phyloP scores from a whole-genome alignment of 1,140 invertebrate species.

The Calliphora vicina region DNA sequence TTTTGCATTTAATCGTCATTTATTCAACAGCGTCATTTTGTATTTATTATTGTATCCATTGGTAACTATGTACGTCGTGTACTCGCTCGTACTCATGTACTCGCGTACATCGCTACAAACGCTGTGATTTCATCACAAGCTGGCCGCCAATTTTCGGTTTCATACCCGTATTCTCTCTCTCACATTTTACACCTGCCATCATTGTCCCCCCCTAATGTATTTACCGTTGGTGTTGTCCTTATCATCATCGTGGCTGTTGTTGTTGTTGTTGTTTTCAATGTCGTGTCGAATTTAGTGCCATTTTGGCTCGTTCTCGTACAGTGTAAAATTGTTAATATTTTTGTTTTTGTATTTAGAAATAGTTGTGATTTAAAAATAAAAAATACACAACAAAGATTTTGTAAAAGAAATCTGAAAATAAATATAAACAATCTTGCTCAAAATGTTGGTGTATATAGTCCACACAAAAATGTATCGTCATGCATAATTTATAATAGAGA shows the following conservation, averaged over 20 bases:
- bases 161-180: neutral
- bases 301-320: neutral
- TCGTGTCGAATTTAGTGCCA: neutral
- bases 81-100: neutral
- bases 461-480: neutral
- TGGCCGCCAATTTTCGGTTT: neutral
- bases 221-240: neutral
- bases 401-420: too few relatives aligned
- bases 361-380: too few relatives aligned
- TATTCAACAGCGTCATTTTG: slow-evolving; percentile 21
- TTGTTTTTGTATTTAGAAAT: neutral
- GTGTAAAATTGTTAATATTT: neutral
- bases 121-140: neutral
- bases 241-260: too few relatives aligned
- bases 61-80: too few relatives aligned
- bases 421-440: too few relatives aligned
- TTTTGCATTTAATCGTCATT: slow-evolving; percentile 26
- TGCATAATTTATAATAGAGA: too few relatives aligned
- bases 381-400: too few relatives aligned
- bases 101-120: neutral
- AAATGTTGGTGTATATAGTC: too few relatives aligned
- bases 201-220: neutral
- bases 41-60: too few relatives aligned
- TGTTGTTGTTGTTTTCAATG: slow-evolving; percentile 1
- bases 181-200: neutral